Evolutionary conservation across 2,797 vertebrate species (phyloP).

Genomic region (Malurus leucopterus): DNA sequence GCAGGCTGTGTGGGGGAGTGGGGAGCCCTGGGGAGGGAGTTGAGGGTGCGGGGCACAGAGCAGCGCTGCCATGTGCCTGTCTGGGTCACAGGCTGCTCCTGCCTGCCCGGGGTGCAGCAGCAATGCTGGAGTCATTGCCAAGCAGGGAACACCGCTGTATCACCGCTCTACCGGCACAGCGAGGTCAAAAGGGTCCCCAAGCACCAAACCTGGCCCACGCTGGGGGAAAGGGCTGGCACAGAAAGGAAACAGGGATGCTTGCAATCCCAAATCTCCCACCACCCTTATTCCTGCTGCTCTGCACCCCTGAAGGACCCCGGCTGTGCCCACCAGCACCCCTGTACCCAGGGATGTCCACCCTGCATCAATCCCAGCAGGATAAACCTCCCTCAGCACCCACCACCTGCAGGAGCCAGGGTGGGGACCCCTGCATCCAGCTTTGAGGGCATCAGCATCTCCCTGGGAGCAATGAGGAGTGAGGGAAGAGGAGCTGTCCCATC

Average conservation of each 20-base stretch:
- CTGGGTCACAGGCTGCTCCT: background rate
- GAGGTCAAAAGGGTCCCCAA: background rate
- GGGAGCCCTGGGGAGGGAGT: background rate
- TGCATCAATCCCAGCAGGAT: background rate
- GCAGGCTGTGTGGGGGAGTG: rapidly evolving
- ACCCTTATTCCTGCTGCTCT: background rate
- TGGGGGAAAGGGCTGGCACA: rapidly evolving
- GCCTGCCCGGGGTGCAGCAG: background rate
- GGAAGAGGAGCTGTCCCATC: background rate
- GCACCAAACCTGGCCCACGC: rapidly evolving
- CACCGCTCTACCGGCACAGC: rapidly evolving
- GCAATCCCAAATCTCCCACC: background rate
- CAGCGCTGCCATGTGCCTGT: background rate
- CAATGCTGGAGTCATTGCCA: rapidly evolving
- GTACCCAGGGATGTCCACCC: rapidly evolving
- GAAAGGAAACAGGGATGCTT: background rate
- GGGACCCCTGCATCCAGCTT: background rate
- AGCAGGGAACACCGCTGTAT: rapidly evolving
- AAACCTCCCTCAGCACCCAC: background rate
- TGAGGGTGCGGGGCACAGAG: background rate
- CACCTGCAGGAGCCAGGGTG: rapidly evolving
- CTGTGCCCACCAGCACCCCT: background rate
- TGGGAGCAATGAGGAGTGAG: background rate
- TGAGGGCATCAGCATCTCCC: background rate
- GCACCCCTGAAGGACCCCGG: background rate